Conservation (phyloP, 2,113 vertebrate genomes). For the Oreochromis niloticus region DNA sequence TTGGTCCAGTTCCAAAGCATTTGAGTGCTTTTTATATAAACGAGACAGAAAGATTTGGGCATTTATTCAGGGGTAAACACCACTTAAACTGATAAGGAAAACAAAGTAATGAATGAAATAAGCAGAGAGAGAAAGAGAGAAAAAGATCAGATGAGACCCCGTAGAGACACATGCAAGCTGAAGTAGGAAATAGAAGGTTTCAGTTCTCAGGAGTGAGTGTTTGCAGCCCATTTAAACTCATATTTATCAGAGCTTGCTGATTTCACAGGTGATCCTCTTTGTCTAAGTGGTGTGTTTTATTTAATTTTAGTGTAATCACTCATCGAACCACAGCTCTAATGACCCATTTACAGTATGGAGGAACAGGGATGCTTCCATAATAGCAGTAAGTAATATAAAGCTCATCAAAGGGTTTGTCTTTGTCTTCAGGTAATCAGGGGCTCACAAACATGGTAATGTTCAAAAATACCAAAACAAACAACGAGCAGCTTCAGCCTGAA, state of each 20-base stretch:
- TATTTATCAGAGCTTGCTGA: not conserved
- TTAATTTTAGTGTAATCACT: not conserved
- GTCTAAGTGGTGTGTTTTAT: not conserved
- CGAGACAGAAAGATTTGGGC: slow-evolving; percentile 76
- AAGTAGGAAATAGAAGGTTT: slow-evolving; percentile 34
- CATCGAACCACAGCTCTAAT: not conserved
- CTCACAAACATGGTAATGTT: not conserved
- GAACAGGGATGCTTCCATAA: not conserved
- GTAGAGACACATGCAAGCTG: slow-evolving; percentile 62
- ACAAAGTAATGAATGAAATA: slow-evolving; percentile 56
- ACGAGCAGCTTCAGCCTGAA: not conserved
- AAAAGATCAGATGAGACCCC: slow-evolving; percentile 55
- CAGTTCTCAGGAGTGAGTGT: not conserved
- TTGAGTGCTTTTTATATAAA: slow-evolving; percentile 81
- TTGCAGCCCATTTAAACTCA: slow-evolving; percentile 1
- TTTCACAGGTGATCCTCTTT: not conserved
- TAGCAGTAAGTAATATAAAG: slow-evolving; percentile 1
- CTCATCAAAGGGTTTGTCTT: not conserved
- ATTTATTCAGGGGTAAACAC: slow-evolving; percentile 74
- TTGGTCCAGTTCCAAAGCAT: slow-evolving; percentile 80
- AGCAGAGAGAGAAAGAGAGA: slow-evolving; percentile 55
- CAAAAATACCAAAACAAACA: not conserved
- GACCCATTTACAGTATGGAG: not conserved
- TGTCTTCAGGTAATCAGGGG: not conserved
- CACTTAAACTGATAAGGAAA: slow-evolving; percentile 52